Percentiles rank a stretch among this genome's conserved stretches.
These are phyloP conservation scores for Drosophila kanapiae DNA, from an alignment of 1,140 invertebrate species.

Conservation along the genomic window DNA sequence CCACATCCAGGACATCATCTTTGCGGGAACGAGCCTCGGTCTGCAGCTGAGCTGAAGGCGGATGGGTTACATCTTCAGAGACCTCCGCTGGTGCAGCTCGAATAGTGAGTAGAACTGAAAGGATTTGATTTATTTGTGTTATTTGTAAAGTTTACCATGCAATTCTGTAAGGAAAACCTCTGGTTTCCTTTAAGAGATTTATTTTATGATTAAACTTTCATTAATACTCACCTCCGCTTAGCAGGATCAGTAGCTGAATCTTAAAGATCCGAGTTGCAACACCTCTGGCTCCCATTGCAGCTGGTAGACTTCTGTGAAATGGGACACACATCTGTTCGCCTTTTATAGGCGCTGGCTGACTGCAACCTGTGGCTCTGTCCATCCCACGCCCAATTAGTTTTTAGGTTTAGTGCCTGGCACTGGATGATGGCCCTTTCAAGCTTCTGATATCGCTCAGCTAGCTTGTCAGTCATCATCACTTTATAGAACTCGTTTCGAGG, in stretches of 20 bases:
- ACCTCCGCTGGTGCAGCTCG: constrained; percentile 23
- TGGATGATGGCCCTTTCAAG: constrained; percentile 46
- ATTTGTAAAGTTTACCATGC: background rate
- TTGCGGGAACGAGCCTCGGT: constrained; percentile 48
- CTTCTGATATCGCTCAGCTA: constrained; percentile 34
- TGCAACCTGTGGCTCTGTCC: constrained; percentile 44
- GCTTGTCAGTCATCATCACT: constrained; percentile 56
- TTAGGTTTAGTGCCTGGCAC: constrained; percentile 45
- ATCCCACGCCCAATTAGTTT: constrained; percentile 63
- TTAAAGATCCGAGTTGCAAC: constrained; percentile 1
- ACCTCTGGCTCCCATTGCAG: constrained; percentile 63
- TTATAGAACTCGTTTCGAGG: constrained; percentile 67
- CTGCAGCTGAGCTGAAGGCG: constrained; percentile 18
- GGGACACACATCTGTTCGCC: constrained; percentile 38
- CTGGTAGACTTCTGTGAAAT: constrained; percentile 52
- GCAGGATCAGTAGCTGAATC: constrained; percentile 45
- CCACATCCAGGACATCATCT: constrained; percentile 46
- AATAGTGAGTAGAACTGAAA: constrained; percentile 23
- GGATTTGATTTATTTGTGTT: background rate
- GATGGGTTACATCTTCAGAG: constrained; percentile 28
- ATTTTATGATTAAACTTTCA: background rate
- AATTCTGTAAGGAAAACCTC: background rate
- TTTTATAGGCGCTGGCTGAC: constrained; percentile 59
- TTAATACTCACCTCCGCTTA: constrained; percentile 48
- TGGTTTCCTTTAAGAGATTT: background rate